Base-by-base conservation (phyloP, 2,113 vertebrate genomes). In the Oreochromis aureus region DNA sequence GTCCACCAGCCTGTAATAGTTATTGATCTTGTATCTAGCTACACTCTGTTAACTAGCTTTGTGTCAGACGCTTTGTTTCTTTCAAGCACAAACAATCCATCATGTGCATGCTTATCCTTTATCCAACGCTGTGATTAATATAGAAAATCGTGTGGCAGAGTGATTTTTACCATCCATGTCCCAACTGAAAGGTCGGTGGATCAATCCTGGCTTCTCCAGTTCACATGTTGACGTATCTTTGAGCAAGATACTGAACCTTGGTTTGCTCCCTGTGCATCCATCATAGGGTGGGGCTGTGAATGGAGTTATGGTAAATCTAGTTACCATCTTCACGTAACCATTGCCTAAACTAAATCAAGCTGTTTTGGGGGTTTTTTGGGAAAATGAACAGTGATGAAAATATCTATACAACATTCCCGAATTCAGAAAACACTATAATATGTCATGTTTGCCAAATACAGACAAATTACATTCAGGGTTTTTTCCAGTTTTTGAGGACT, bases 281-380 rank as follows among this genome's bases (percentile, higher is more conserved):
- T 66, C 19, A 39, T 39, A 66, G 19, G 39, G 34, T n/a, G 34
- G 6, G 10, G 18, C 18, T 13, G 61, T 66, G 34, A 66, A 66
- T 13, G 61, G 6, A 63, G 32, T 36, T 36, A 36, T 63, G 18
- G 59, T 63, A 63, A 63, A 63, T 63, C 36, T 22, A 39, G 9
- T 41, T 24, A 44, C n/a, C 36, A 44, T n/a, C 4, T 22, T 41
- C 34, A 69, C 39, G 44, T 27, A 44, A 71, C 39, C 66, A 27
- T 1, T 27, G 13, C n/a, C 22, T 1, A 46, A 27, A 73, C 39
- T 73, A 44, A 2, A 73, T 46, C 22, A 44, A 69, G 13, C 4
- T 41, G 3, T 39, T 44, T 61, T 61, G 8, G 5, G 8, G 5
- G 1, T 0, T 5, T 59, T 59, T 1, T 0, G 15, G 7, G 58